phyloP scores from a whole-genome alignment of 2,113 vertebrate genomes.

The Uropsilus gracilis region DNA sequence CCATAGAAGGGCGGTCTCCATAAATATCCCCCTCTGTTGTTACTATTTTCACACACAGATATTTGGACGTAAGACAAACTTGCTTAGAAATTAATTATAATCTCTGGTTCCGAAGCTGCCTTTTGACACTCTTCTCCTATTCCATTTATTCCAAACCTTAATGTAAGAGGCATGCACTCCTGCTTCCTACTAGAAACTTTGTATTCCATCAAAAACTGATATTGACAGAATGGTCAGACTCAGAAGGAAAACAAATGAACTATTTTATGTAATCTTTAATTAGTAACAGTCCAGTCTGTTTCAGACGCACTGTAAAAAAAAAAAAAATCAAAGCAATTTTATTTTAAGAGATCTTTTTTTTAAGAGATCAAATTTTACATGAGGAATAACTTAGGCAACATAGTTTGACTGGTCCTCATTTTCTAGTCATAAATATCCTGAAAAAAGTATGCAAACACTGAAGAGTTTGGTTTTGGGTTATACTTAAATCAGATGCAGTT shows the following conservation, averaged over 20 bases:
- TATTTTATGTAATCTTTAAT: background rate
- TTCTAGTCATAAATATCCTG: background rate
- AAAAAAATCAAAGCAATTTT: background rate
- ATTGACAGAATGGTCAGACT: constrained; percentile 14
- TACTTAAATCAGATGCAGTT: background rate
- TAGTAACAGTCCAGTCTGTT: background rate
- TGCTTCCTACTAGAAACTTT: constrained; percentile 18
- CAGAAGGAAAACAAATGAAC: constrained; percentile 4
- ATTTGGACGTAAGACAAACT: background rate
- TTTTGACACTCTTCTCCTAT: background rate
- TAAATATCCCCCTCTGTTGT: constrained; percentile 21
- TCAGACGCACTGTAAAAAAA: background rate
- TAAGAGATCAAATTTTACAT: background rate
- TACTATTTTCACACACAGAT: background rate
- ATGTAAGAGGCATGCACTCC: background rate
- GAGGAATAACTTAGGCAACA: background rate
- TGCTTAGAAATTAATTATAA: constrained; percentile 26
- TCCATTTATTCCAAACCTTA: background rate
- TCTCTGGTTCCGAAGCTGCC: background rate
- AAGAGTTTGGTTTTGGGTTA: background rate
- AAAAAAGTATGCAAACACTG: background rate
- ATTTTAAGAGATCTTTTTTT: background rate
- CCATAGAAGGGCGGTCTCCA: constrained; percentile 53
- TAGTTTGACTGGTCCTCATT: background rate
- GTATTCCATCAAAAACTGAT: background rate